Conservation (phyloP, 1,140 invertebrate species). For the Drosophila funebris region DNA sequence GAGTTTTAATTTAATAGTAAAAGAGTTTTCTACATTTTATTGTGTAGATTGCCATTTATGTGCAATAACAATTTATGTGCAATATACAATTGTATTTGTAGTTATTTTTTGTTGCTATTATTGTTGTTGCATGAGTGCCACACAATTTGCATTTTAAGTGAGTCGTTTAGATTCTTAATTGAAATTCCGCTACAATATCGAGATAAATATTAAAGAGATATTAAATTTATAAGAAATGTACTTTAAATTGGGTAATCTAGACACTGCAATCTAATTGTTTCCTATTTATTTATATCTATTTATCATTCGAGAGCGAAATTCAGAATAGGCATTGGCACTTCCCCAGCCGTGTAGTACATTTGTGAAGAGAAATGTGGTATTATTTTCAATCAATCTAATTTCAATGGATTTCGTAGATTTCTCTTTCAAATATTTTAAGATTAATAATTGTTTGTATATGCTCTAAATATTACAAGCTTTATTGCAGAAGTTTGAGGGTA, state of each 20-base stretch:
- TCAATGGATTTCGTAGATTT: neutral
- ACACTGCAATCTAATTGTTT: neutral
- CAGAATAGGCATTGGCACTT: no score
- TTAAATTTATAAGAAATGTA: constrained; percentile 15
- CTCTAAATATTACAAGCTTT: no score
- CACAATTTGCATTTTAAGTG: constrained; percentile 80
- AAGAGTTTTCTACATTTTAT: constrained; percentile 47
- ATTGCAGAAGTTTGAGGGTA: no score
- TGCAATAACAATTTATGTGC: constrained; percentile 12
- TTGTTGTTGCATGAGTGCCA: constrained; percentile 57
- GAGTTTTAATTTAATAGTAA: constrained; percentile 46
- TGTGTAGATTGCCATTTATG: constrained; percentile 24
- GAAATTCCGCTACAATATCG: constrained; percentile 55
- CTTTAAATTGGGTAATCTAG: neutral
- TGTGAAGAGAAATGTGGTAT: neutral
- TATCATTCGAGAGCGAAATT: no score
- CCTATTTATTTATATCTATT: no score
- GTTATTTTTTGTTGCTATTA: constrained; percentile 23
- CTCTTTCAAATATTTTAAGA: no score
- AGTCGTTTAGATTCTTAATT: constrained; percentile 76
- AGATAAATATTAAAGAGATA: constrained; percentile 60
- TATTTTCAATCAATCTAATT: neutral
- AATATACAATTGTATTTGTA: constrained; percentile 29
- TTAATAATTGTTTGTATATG: no score
- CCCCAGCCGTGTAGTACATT: no score